Evolutionary conservation across 2,888 invertebrate species (phyloP), one percentile per base, ranked within the genome.

Genomic region (Parapristionchus giblindavisi): DNA sequence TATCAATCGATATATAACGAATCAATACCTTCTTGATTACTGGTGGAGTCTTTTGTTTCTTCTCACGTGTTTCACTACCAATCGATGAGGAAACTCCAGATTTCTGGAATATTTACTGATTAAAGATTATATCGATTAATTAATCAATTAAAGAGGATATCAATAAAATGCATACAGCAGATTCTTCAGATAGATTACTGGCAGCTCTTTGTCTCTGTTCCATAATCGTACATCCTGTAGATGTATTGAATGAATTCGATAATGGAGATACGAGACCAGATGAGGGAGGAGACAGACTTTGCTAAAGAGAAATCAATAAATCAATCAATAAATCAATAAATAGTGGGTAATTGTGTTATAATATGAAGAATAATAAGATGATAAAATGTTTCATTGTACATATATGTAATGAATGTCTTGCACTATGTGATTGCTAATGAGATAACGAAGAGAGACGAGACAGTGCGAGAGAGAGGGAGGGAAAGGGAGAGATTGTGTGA

Each of bases 11-110:
- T n/a, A n/a, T n/a, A n/a, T n/a, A n/a, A n/a, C n/a, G n/a, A n/a
- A n/a, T n/a, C n/a, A n/a, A n/a, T 17, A 51, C 66, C 66, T 66
- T 66, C 66, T 66, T 66, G 2, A 66, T 48, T 21, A 66, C 66
- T 17, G 66, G 66, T n/a, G 66, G 66, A 43, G 21, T 66, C 66
- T 66, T 66, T 51, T 66, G 66, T 27, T 66, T 66, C 51, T 66
- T 43, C 40, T 63, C 63, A 6, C 27, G 21, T 11, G 63, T 38
- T 17, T 63, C 63, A 40, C 63, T 63, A 40, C 63, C 40, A 40
- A 63, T 63, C 32, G 63, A 63, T 3, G 63, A 63, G 38, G 63
- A 63, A 11, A 63, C 63, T 38, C 63, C 63, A 11, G 63, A 63
- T 63, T 40, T 38, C 63, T 63, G 63, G 6, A 63, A 11, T 14